Evolutionary conservation across 2,888 invertebrate genomes (phyloP), one percentile per base, ranked within the genome.

Genomic region (Eugnorisma glareosa): DNA sequence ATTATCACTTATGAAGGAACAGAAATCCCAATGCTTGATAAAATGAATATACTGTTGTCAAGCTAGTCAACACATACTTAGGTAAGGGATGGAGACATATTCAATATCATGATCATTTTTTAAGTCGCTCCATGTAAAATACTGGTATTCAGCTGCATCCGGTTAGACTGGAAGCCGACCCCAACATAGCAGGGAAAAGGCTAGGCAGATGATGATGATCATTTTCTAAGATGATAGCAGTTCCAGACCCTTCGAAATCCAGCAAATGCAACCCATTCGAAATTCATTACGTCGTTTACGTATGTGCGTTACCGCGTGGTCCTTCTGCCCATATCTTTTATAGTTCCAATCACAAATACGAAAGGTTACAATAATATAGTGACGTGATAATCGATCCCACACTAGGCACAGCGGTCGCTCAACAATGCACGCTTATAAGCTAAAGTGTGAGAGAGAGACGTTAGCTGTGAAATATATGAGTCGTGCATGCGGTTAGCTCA

Each of bases 381-480:
- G 83, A 86, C 70, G 83, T 86, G 80, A 80, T 85, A 85, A 85
- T 86, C 75, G 75, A 77, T 77, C 73, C 73, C 79, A 82, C 79
- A 75, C 85, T 79, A 71, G 51, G 67, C 78, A 73, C 75, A 82
- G 75, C 79, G 83, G 79, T 76, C 73, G 86, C 51, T 70, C 79
- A 84, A 84, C 83, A 85, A 82, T 79, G 74, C 74, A 68, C 63
- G 83, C 72, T 73, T 48, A 66, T 82, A 78, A 40, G 63, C 45
- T n/a, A 31, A 74, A 67, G 67, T 83, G 76, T 69, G 78, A 73
- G 85, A 70, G 75, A 79, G 82, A 84, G 82, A 75, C 61, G 78
- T 85, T 78, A 82, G 78, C 82, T 85, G 72, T 85, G 78, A 85
- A 84, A 78, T 78, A n/a, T 85, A 75, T 77, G 74, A 78, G 85